These are phyloP conservation scores for Prionace glauca DNA, from an alignment of 2,797 vertebrate species.

Conservation along the genomic window DNA sequence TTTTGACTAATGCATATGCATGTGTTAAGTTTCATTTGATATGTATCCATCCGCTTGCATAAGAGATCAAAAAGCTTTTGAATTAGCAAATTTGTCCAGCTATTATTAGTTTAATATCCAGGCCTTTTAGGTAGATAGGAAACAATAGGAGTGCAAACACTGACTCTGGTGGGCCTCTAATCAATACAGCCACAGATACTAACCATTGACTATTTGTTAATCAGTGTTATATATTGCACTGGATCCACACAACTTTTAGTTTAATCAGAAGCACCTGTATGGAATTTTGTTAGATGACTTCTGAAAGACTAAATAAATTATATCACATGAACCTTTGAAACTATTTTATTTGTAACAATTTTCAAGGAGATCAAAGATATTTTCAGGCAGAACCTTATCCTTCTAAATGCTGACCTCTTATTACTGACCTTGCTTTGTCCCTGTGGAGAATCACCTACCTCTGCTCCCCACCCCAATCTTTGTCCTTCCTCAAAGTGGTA, in stretches of 20 bases:
- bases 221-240: not conserved
- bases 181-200: no score
- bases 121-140: no score
- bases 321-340: not conserved
- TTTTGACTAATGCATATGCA: not conserved
- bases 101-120: no score
- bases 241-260: not conserved
- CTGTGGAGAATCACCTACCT: not conserved
- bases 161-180: no score
- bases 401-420: not conserved
- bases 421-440: not conserved
- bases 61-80: not conserved
- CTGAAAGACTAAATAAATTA: not conserved
- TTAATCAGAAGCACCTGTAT: not conserved
- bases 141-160: no score
- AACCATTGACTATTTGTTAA: not conserved
- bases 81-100: no score
- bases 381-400: not conserved
- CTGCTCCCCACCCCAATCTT: not conserved
- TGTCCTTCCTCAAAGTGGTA: not conserved
- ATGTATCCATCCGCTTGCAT: not conserved
- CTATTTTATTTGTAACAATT: not conserved
- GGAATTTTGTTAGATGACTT: not conserved
- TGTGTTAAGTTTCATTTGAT: not conserved
- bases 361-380: not conserved